A percentile compares a stretch with the other conserved stretches of the same genome.
Conservation (phyloP, 2,888 invertebrate genomes). For the Monopis laevigella region DNA sequence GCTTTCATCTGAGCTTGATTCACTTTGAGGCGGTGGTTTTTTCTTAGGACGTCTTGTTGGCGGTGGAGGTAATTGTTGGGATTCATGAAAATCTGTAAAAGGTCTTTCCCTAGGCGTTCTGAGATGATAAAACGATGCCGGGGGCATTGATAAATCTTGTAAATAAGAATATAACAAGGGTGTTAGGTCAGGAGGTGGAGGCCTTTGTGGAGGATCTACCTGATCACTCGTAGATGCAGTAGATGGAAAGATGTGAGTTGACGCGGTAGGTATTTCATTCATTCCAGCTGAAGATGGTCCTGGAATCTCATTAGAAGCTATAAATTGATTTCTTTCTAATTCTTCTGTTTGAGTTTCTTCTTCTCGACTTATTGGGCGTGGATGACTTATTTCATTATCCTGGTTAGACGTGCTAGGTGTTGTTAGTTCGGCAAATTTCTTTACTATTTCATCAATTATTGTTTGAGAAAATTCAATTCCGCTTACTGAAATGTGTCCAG, state of each 20-base stretch:
- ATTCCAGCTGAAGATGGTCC: slow-evolving; percentile 14
- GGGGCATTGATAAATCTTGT: slow-evolving; percentile 61
- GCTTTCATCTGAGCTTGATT: slow-evolving; percentile 61
- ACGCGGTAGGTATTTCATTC: neutral
- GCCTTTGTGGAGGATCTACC: slow-evolving; percentile 43
- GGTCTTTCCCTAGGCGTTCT: slow-evolving; percentile 43
- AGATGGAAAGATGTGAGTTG: slow-evolving; percentile 24
- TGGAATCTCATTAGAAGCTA: slow-evolving; percentile 19
- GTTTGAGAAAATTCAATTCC: slow-evolving; percentile 75
- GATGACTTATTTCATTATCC: slow-evolving; percentile 23
- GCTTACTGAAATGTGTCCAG: slow-evolving; percentile 72
- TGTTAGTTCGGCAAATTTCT: slow-evolving; percentile 59
- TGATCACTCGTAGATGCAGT: slow-evolving; percentile 31
- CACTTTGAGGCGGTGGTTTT: slow-evolving; percentile 41
- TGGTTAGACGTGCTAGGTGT: slow-evolving; percentile 25
- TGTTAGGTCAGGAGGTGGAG: slow-evolving; percentile 56
- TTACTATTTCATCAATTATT: slow-evolving; percentile 73
- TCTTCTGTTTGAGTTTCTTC: slow-evolving; percentile 53
- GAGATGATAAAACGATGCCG: slow-evolving; percentile 52
- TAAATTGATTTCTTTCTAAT: slow-evolving; percentile 8
- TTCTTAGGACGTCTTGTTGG: slow-evolving; percentile 55
- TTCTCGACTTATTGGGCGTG: slow-evolving; percentile 40
- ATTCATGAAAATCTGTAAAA: slow-evolving; percentile 41
- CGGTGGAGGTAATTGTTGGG: slow-evolving; percentile 44
- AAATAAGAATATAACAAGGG: slow-evolving; percentile 61